These are phyloP conservation scores for Myopa testacea DNA, from an alignment of 2,888 invertebrate genomes.

Conservation along the genomic window DNA sequence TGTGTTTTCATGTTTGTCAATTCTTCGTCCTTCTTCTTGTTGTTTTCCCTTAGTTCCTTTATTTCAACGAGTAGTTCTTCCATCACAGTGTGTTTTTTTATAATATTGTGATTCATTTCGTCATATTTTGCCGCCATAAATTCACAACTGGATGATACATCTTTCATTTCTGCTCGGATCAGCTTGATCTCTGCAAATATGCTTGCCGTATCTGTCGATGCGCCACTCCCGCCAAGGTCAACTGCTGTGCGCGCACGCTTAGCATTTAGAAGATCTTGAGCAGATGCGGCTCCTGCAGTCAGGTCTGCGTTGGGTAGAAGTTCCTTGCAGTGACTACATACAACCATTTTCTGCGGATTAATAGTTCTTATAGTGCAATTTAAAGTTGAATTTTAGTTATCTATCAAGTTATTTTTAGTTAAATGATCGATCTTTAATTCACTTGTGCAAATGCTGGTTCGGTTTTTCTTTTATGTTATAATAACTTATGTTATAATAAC, in stretches of 20 bases:
- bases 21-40: neutral
- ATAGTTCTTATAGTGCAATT: too few species aligned
- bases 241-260: too few species aligned
- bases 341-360: neutral
- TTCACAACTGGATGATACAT: neutral
- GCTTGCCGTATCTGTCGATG: neutral
- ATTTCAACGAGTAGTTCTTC: neutral
- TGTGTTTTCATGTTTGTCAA: neutral
- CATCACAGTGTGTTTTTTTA: neutral
- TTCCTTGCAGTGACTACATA: neutral
- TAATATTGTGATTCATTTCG: neutral
- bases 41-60: neutral
- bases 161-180: neutral
- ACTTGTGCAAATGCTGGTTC: too few species aligned
- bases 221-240: neutral
- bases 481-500: too few species aligned
- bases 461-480: too few species aligned
- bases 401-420: too few species aligned
- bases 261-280: too few species aligned
- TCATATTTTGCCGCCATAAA: neutral
- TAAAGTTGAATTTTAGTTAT: too few species aligned
- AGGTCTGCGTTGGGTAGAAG: neutral
- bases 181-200: neutral
- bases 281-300: neutral
- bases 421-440: too few species aligned